Conservation (phyloP, 2,888 invertebrate species). For the Iselma pallidipennis region DNA sequence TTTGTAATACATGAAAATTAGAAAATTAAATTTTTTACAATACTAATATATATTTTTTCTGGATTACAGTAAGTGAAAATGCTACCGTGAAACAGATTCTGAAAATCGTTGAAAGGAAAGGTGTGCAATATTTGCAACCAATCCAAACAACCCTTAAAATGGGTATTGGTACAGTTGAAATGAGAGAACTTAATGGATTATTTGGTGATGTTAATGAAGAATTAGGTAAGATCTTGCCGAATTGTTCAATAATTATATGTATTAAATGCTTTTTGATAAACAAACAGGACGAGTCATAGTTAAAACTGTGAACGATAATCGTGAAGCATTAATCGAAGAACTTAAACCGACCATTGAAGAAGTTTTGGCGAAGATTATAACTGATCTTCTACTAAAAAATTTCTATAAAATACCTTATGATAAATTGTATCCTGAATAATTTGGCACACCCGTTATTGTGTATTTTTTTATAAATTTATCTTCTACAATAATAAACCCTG, state of each 20-base stretch:
- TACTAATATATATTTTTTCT: not conserved
- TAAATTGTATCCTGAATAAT: constrained; percentile 9
- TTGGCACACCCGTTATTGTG: too few species aligned
- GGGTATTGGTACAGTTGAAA: constrained; percentile 33
- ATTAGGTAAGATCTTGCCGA: too few species aligned
- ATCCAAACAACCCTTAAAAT: constrained; percentile 33
- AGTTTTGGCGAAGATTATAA: constrained; percentile 8
- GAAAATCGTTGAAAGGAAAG: constrained; percentile 29
- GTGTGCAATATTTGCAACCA: constrained; percentile 30
- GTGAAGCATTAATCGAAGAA: constrained; percentile 12
- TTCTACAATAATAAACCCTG: too few species aligned
- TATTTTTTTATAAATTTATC: too few species aligned
- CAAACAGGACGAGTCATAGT: constrained; percentile 10
- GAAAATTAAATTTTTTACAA: not conserved
- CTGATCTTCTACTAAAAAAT: constrained; percentile 11
- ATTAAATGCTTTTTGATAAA: not conserved
- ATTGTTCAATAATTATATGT: not conserved
- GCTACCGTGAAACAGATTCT: constrained; percentile 34
- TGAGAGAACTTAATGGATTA: constrained; percentile 36
- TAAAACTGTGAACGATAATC: constrained; percentile 11
- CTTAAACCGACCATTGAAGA: constrained; percentile 19
- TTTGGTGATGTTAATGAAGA: constrained; percentile 38
- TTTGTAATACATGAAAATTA: constrained; percentile 34
- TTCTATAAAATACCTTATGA: constrained; percentile 17
- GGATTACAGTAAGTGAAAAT: constrained; percentile 30